Base-by-base conservation (phyloP, 2,888 invertebrate species). In the Drosophila diplacantha region DNA sequence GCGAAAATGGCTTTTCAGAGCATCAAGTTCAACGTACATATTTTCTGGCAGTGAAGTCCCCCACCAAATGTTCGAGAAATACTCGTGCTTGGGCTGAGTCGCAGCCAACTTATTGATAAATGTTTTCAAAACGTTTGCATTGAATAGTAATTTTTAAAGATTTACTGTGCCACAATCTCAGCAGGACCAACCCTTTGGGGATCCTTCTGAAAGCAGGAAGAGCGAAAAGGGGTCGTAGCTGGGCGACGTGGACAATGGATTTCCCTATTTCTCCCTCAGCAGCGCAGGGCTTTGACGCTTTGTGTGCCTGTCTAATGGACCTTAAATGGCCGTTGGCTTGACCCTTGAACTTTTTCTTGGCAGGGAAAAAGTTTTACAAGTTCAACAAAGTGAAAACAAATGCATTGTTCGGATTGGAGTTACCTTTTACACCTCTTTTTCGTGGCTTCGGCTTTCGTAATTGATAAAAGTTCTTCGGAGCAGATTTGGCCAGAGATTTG, bases 141-240 rank as follows among this genome's bases (percentile, higher is more conserved):
- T 79, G 78, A 83, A 82, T 77, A 75, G 83, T 76, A 81, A 85
- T 85, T 84, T 85, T 84, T 85, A 75, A 81, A 83, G 85, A 84
- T 85, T 85, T 85, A 85, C 59, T 60, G 63, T 14, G 16, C 31
- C 22, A 39, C 31, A 41, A 60, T 32, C 43, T 20, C 26, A 35
- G 34, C 1, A 20, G 46, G 14, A 4, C 12, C n/a, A 58, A 55
- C 55, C 55, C 49, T 39, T 55, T 47, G 51, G 20, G n/a, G 20
- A 3, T 31, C 37, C 38, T n/a, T 37, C 4, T 9, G 22, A 20
- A n/a, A 37, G n/a, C 14, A 9, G 18, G 32, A 22, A 22, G 38
- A 29, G 18, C 14, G 31, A n/a, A 9, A 39, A n/a, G 35, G n/a
- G 29, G 63, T 29, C 60, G 50, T 64, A 54, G 69, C 51, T 61